Evolutionary conservation across 2,113 vertebrate species (phyloP), one percentile per base, ranked within the genome.

Genomic region (Xerus inauris): DNA sequence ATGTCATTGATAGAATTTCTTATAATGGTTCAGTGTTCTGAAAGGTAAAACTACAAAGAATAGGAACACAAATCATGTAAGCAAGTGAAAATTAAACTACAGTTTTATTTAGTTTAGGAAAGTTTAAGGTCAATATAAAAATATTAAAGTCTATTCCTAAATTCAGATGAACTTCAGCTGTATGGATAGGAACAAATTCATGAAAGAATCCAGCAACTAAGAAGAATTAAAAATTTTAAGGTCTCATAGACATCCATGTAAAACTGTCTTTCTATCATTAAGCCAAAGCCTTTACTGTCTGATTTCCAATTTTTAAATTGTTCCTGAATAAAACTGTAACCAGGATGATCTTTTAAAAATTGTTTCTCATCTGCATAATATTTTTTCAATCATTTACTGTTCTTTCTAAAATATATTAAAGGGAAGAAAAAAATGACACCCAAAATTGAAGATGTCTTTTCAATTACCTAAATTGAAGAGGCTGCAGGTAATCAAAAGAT

Each of bases 391-490:
- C 26, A 94, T 88, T 91, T 88, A 59, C 42, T 54, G 1, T 69
- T 72, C n/a, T 89, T 95, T 79, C 26, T 32, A 88, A 92, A 94
- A 94, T 85, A 26, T 24, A 88, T 71, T 97, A 91, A 32, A 45
- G 8, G 85, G 2, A 81, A 87, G 71, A 54, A 93, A 80, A 95
- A 97, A 73, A 65, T 51, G 35, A 80, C 62, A 65, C 13, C 38
- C 40, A 51, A 82, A 87, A 86, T 91, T 83, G 49, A 97, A 94
- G 47, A 40, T 94, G 26, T 19, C 89, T 92, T 96, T 97, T 67
- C 54, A 32, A 40, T 82, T 85, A 80, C 81, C 85, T 96, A 96
- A 91, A 96, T 40, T 94, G 22, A 94, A 97, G 20, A 95, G 83
- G 47, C 47, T 84, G 42, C 40, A 59, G 5, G 69, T 67, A 86